Base-by-base conservation (phyloP, 2,113 vertebrate genomes). In the Pygoscelis antarcticus region DNA sequence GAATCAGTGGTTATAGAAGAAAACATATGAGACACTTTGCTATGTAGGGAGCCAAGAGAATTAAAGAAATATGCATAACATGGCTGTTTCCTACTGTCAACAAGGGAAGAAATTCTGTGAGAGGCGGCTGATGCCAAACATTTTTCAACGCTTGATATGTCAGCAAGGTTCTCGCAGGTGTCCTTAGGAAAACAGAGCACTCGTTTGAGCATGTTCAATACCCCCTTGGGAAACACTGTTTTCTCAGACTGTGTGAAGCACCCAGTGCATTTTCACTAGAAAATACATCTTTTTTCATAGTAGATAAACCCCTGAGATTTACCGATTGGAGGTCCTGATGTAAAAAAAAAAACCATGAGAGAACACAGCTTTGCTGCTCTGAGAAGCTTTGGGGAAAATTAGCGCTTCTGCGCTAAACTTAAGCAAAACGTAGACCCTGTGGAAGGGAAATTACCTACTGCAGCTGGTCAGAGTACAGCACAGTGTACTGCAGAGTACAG, bases 131-230 rank as follows among this genome's bases (percentile, higher is more conserved):
- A 85, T 94, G 96, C 90, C 96, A 95, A 95, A 75, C 49, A 90
- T 93, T 95, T 96, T 94, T 97, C 96, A 96, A 70, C 75, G 1
- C 92, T 65, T 88, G 66, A 87, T 85, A 80, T 91, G 78, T 96
- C 90, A 95, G 90, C 85, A 83, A 91, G 87, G 62, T 80, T 96
- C 92, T 97, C 96, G 95, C 96, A 96, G 93, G 93, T 96, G 92
- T 95, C 96, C 75, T 94, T 62, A 91, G 58, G 66, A 93, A 96
- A 96, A 95, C 78, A 96, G 78, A 91, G 62, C 49, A 90, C 90
- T 94, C 23, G 96, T 80, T 88, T 91, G 75, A 95, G 92, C 96
- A 86, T 69, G 96, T 96, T 93, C 87, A 40, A 69, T 58, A 90
- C 23, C 62, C 90, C 90, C 87, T 94, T 93, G 90, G 95, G 92